A percentile compares a stretch with the other conserved stretches of the same genome.
phyloP scores from a whole-genome alignment of 2,888 invertebrate genomes.

The Oxyscelio sp. region DNA sequence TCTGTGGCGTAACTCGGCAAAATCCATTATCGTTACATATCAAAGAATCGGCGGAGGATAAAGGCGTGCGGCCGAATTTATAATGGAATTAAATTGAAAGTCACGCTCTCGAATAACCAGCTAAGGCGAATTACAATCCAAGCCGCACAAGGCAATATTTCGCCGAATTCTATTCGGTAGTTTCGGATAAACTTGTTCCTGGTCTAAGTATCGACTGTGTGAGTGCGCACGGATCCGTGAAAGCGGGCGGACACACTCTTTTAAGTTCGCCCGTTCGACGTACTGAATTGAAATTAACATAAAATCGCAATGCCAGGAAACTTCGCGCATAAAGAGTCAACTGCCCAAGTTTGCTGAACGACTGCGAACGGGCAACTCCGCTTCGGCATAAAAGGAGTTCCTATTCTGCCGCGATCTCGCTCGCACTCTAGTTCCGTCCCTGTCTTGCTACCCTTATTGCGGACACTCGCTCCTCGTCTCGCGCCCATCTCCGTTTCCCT shows the following conservation, averaged over 20 bases:
- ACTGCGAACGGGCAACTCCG: constrained; percentile 83
- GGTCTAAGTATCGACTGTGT: constrained; percentile 75
- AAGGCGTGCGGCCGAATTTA: too few species aligned
- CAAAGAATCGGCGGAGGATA: too few species aligned
- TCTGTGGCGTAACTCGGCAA: too few species aligned
- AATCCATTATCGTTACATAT: too few species aligned
- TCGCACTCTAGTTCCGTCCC: constrained; percentile 42
- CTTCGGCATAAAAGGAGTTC: constrained; percentile 82
- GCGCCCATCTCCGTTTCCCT: constrained; percentile 7
- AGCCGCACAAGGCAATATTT: constrained; percentile 82
- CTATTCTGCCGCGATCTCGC: constrained; percentile 62
- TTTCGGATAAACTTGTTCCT: constrained; percentile 84
- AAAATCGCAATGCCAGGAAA: constrained; percentile 87
- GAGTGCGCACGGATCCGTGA: constrained; percentile 75
- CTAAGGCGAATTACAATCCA: constrained; percentile 85
- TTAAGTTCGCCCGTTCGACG: constrained; percentile 83
- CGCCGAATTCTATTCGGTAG: constrained; percentile 84
- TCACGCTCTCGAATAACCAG: constrained; percentile 82
- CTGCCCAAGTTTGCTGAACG: constrained; percentile 87
- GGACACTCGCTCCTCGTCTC: not conserved
- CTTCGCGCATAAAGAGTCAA: constrained; percentile 88
- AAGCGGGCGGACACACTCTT: constrained; percentile 81
- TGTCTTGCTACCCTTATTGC: constrained; percentile 33
- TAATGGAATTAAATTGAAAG: too few species aligned
- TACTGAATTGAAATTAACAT: constrained; percentile 88